Evolutionary conservation across 2,888 invertebrate species (phyloP).

Genomic region (Drosophila anomalipes): DNA sequence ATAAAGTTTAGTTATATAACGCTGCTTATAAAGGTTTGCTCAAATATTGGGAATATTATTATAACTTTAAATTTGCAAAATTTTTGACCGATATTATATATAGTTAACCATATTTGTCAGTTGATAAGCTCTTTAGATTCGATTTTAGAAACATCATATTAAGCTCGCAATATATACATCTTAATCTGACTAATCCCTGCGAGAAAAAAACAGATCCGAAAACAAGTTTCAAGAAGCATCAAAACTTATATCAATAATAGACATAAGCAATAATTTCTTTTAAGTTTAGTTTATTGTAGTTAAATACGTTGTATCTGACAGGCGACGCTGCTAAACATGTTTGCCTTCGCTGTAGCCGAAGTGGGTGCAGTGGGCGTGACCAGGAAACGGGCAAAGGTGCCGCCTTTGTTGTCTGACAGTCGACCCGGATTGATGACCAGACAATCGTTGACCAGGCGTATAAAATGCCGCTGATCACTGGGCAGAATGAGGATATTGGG

Average conservation of each 20-base stretch:
- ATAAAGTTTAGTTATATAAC: neutral
- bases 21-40: neutral
- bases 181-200: neutral
- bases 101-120: neutral
- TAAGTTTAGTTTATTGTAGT: conserved; percentile 19
- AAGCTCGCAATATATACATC: neutral
- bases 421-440: conserved; percentile 95
- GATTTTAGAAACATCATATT: neutral
- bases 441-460: conserved; percentile 92
- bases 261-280: neutral
- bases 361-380: conserved; percentile 85
- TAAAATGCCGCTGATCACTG: conserved; percentile 93
- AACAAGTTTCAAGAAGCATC: neutral
- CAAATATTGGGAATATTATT: neutral
- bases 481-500: conserved; percentile 95
- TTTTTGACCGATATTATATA: neutral
- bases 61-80: too few species aligned
- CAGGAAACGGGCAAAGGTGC: conserved; percentile 91
- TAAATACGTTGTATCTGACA: conserved; percentile 85
- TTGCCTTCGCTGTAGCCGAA: conserved; percentile 74
- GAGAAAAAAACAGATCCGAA: neutral
- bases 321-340: conserved; percentile 84
- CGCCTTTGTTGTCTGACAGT: conserved; percentile 90
- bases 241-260: neutral
- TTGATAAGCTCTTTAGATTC: neutral